Evolutionary conservation across 2,888 invertebrate genomes (phyloP), one percentile per base, ranked within the genome.

Genomic region (Patella depressa): DNA sequence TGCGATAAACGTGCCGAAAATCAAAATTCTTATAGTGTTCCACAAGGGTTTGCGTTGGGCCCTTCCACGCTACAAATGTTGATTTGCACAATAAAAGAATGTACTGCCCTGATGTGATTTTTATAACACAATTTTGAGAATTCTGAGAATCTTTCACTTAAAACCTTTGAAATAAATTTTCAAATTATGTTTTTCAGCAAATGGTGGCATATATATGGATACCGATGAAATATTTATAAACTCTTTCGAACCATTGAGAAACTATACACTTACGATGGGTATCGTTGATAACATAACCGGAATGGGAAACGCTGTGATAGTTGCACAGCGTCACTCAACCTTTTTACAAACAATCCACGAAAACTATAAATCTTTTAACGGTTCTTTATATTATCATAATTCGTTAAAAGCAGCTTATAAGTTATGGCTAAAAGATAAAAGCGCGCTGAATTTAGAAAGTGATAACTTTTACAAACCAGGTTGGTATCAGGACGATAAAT

Each of bases 191-290:
- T 65, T 19, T 71, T 14, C 79, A 79, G 79, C 72, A 34, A 79
- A 77, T 34, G 79, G 79, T 14, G 79, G 79, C 12, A 74, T 79
- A 59, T 79, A 79, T 34, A 65, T 79, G 79, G 79, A 79, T 75
- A 79, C 79, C 17, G 79, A 79, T 70, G 77, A 75, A 73, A 45
- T 79, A 17, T 7, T 79, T 15, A 17, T 79, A 53, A 69, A 71
- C 15, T 55, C 76, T 2, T 65, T 79, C 53, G 75, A 74, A 24
- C 72, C 77, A 7, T 53, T 79, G 65, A 72, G 69, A 15, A 12
- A 29, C 53, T 19, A 53, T 65, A 54, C 71, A 24, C 53, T 79
- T 71, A 79, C 77, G 59, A 77, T 79, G 79, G 79, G 77, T 11
- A 53, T 76, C 15, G 72, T 79, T 53, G 79, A 79, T 71, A 72